Evolutionary conservation across 2,888 invertebrate genomes (phyloP).

Genomic region (Globia sparganii): DNA sequence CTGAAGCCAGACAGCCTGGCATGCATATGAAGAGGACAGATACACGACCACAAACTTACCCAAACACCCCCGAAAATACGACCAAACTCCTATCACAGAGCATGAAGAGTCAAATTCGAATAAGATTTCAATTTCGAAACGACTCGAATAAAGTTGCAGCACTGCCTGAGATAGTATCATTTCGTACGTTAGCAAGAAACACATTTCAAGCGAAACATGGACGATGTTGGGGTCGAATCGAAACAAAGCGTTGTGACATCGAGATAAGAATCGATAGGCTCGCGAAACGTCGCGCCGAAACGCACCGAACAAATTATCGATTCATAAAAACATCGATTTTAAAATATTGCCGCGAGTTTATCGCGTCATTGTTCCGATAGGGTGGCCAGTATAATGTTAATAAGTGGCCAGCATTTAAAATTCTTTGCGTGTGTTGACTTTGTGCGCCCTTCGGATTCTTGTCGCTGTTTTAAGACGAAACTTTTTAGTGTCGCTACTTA

Average conservation of each 20-base stretch:
- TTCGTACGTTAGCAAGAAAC: conserved; percentile 89
- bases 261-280: conserved; percentile 87
- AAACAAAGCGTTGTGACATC: conserved; percentile 90
- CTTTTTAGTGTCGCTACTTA: conserved; percentile 51
- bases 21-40: conserved; percentile 87
- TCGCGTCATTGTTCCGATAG: conserved; percentile 86
- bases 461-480: conserved; percentile 55
- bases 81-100: conserved; percentile 58
- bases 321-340: conserved; percentile 90
- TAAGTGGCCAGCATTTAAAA: conserved; percentile 63
- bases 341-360: conserved; percentile 86
- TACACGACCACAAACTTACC: conserved; percentile 70
- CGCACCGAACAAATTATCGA: conserved; percentile 90
- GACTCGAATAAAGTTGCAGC: conserved; percentile 79
- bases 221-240: conserved; percentile 87
- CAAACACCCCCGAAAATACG: conserved; percentile 57
- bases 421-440: conserved; percentile 60
- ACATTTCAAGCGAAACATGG: conserved; percentile 89
- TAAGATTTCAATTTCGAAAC: conserved; percentile 52
- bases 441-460: conserved; percentile 59
- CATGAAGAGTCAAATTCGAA: conserved; percentile 72
- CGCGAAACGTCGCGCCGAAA: conserved; percentile 89
- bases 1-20: conserved; percentile 86
- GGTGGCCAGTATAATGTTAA: conserved; percentile 77
- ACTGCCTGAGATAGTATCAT: conserved; percentile 84